Evolutionary conservation across 1,140 invertebrate species (phyloP), one percentile per base, ranked within the genome.

Genomic region (Ips nitidus): DNA sequence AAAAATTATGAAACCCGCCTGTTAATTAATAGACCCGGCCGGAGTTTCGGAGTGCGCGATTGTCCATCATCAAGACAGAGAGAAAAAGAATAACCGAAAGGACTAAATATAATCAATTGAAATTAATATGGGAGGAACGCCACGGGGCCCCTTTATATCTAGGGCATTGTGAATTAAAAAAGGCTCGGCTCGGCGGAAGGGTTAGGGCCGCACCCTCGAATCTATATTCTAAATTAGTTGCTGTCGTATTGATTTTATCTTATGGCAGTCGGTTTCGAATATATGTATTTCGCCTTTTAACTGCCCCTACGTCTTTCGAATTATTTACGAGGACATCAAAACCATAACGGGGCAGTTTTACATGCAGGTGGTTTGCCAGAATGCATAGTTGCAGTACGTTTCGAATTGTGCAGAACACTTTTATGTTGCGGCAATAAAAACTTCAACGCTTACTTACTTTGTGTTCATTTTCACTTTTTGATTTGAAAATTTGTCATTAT

Each of bases 1-100:
- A 75, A 75, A 77, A 75, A 77, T 75, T 75, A 76, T 73, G 71
- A 75, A 71, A 73, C 64, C 71, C 66, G 59, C 56, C 71, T 37
- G 60, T 72, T 70, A 72, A 22, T 22, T 22, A 22, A 22, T 22
- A 22, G 22, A 22, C 22, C 22, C 22, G 22, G 22, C 22, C 22
- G 22, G 22, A 22, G 22, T 22, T 22, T 22, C 22, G 22, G 22
- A 22, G 22, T 22, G 22, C 22, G 22, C 22, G 22, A 22, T 22
- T 22, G 22, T 22, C 22, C 22, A 22, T 22, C 22, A 22, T 22
- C 22, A 22, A 22, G 22, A 22, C 22, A 22, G 22, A 22, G 22
- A 22, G 22, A 22, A 22, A 22, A 22, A 47, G 45, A 47, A 47
- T 47, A 47, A 47, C n/a, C 45, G 45, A 47, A 47, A 47, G 22